Percentiles rank a stretch among this genome's conserved stretches.
Evolutionary conservation across 2,797 vertebrate genomes (phyloP).

Genomic region (Microhierax caerulescens): DNA sequence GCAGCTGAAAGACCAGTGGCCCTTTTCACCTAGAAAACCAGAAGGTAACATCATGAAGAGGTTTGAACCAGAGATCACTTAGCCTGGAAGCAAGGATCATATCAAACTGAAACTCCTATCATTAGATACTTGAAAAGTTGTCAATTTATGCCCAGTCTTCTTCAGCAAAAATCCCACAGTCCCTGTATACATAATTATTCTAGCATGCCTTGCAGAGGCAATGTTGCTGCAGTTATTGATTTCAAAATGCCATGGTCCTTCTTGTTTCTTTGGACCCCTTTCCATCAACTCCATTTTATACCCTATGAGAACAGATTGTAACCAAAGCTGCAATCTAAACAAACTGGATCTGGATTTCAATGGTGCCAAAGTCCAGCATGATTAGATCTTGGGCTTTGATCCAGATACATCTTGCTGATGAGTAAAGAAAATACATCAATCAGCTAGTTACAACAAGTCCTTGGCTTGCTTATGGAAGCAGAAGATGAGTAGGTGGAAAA

Average conservation of each 20-base stretch:
- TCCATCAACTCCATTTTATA: background rate
- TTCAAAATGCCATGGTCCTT: background rate
- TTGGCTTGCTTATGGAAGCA: constrained; percentile 27
- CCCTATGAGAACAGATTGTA: background rate
- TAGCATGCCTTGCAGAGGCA: background rate
- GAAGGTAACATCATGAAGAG: background rate
- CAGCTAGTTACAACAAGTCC: constrained; percentile 42
- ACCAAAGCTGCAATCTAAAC: background rate
- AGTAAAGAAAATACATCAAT: constrained; percentile 28
- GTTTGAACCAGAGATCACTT: background rate
- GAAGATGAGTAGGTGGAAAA: constrained; percentile 60
- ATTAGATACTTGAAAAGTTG: background rate
- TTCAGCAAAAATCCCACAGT: background rate
- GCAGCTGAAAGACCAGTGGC: background rate
- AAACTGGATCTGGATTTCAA: background rate
- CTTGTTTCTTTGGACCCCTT: background rate
- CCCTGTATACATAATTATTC: background rate
- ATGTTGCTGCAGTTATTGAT: background rate
- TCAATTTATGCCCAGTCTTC: background rate
- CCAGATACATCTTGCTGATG: background rate
- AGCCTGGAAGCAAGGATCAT: background rate
- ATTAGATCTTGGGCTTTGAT: constrained; percentile 8
- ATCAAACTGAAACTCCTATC: background rate
- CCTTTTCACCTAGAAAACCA: background rate
- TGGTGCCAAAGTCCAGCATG: background rate